Percentiles rank a stretch among this genome's conserved stretches.
These are phyloP conservation scores for Zosterops pallidus DNA, from an alignment of 2,113 vertebrate species.

Conservation along the genomic window DNA sequence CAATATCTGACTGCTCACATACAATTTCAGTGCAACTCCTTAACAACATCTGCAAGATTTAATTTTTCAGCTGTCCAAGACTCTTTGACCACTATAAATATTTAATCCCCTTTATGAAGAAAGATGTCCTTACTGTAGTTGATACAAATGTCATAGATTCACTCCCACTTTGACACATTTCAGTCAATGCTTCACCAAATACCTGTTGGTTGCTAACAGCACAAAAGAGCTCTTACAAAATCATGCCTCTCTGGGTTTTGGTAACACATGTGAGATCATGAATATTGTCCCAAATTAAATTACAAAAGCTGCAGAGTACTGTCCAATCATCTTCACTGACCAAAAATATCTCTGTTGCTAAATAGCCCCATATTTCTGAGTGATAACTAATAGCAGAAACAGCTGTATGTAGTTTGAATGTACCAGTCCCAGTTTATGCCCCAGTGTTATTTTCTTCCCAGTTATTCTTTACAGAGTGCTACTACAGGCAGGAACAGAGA, in stretches of 20 bases:
- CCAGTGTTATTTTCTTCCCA: not conserved
- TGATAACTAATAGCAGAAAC: not conserved
- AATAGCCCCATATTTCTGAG: not conserved
- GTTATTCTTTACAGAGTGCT: not conserved
- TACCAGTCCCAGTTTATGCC: not conserved
- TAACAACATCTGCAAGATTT: not conserved
- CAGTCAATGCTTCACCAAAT: not conserved
- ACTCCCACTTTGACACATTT: not conserved
- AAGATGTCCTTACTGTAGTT: not conserved
- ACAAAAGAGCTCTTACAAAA: not conserved
- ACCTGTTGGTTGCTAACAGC: not conserved
- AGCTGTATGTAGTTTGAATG: not conserved
- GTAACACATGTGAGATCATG: not conserved
- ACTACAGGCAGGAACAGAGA: not conserved
- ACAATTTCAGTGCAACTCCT: not conserved
- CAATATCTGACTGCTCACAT: not conserved
- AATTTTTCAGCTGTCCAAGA: not conserved
- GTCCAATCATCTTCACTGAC: not conserved
- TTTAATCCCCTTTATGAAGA: not conserved
- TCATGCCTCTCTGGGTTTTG: not conserved
- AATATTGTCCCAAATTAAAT: not conserved
- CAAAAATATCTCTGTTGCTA: not conserved
- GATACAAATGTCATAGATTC: not conserved
- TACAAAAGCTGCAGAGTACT: not conserved
- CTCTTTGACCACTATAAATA: not conserved